phyloP scores from a whole-genome alignment of 1,140 invertebrate genomes.

The Pogonomyrmex californicus region DNA sequence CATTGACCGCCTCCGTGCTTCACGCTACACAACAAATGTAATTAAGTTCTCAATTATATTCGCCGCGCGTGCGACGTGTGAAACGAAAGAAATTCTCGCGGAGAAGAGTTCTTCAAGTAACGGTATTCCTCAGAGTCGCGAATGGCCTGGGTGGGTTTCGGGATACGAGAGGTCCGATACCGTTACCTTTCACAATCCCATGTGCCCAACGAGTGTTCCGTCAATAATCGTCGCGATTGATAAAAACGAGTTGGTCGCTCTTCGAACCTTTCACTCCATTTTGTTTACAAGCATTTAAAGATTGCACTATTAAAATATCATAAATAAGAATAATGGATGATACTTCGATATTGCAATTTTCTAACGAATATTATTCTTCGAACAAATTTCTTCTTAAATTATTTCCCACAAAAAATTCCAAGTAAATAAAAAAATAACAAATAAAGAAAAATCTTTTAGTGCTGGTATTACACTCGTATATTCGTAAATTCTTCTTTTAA shows the following conservation, averaged over 20 bases:
- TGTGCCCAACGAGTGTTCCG: slow-evolving; percentile 44
- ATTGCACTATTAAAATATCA: background rate
- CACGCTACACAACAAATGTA: slow-evolving; percentile 8
- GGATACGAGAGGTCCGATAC: slow-evolving; percentile 60
- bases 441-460: background rate
- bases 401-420: background rate
- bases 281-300: background rate
- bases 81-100: slow-evolving; percentile 49
- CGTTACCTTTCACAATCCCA: slow-evolving; percentile 67
- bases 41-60: slow-evolving; percentile 47
- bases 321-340: too few species aligned
- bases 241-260: slow-evolving; percentile 6
- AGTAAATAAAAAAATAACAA: background rate
- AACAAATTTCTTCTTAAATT: background rate
- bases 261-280: background rate
- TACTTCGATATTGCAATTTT: background rate
- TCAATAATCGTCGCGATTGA: slow-evolving; percentile 32
- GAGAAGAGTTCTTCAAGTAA: slow-evolving; percentile 43
- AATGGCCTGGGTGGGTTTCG: slow-evolving; percentile 50
- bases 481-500: slow-evolving; percentile 15
- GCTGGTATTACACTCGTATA: background rate
- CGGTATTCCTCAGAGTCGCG: slow-evolving; percentile 58
- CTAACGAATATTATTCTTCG: background rate
- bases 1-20: background rate
- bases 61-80: slow-evolving; percentile 14